Base-by-base conservation (phyloP, 2,888 invertebrate species). In the Ectobius pallidus region DNA sequence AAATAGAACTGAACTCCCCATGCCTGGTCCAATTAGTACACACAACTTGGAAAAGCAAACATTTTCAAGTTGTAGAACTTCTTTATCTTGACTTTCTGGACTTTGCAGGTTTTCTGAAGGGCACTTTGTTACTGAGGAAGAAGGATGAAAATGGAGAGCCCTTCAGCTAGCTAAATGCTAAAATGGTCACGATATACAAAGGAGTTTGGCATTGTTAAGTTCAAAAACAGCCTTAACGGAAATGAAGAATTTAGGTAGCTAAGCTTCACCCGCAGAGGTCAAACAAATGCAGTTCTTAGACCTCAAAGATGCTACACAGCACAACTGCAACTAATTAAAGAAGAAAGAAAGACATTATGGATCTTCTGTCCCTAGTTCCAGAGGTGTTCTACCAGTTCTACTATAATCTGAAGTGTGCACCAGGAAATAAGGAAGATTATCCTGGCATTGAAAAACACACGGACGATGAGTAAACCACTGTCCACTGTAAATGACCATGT, bases 251-350 rank as follows among this genome's bases (percentile, higher is more conserved):
- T 62, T 62, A 62, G 30, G 30, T 22, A 34, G 39, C n/a, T 20
- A 22, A 14, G 65, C 39, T n/a, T n/a, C n/a, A n/a, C n/a, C n/a
- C n/a, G n/a, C n/a, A n/a, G n/a, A n/a, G n/a, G n/a, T n/a, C n/a
- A 18, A 25, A 18, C 34, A 9, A 65, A 18, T 22, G 6, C 65
- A 65, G 65, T 65, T 65, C 65, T 42, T 65, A 18, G 14, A 25
- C 65, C 65, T 42, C 42, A 65, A 42, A 65, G 42, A 16, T 65
- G 65, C 42, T 65, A 65, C 62, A 65, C 65, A 18, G 1, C 65
- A 42, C 65, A 18, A 42, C 42, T 42, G 39, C 34, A 65, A 65
- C 9, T 65, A 65, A 65, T 16, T 18, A 42, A 65, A 16, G 65
- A 65, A 42, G 30, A 30, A 65, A 65, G 39, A 34, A 65, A n/a